phyloP scores from a whole-genome alignment of 2,888 invertebrate genomes.

The Lepidonotus clava region DNA sequence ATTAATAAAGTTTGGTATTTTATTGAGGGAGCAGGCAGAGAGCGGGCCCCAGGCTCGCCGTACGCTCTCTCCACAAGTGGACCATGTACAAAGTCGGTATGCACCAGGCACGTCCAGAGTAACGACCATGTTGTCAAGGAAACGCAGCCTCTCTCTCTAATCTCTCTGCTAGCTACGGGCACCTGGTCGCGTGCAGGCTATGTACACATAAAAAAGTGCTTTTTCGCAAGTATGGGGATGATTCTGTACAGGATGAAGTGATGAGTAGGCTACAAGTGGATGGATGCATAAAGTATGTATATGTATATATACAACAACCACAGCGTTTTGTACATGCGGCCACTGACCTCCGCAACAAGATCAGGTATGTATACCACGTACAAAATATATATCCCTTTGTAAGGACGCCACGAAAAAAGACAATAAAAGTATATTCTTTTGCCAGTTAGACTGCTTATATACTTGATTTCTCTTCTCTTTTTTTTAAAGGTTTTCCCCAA shows the following conservation, averaged over 20 bases:
- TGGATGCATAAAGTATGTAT: conserved; percentile 34
- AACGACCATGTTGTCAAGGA: conserved; percentile 35
- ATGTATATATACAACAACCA: conserved; percentile 25
- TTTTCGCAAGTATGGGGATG: conserved; percentile 38
- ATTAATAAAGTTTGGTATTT: conserved; percentile 47
- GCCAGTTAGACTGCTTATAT: conserved; percentile 51
- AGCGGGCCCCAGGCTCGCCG: conserved; percentile 44
- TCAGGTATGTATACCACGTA: conserved; percentile 45
- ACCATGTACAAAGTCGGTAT: conserved; percentile 39
- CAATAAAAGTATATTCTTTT: conserved; percentile 50
- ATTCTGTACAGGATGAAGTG: conserved; percentile 44
- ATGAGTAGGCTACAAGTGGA: conserved; percentile 24
- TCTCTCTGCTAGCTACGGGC: conserved; percentile 41
- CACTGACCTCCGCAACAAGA: neutral
- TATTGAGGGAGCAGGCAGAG: conserved; percentile 51
- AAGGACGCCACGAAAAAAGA: conserved; percentile 42
- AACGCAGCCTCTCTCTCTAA: neutral
- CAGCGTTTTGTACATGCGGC: conserved; percentile 18
- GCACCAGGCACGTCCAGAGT: conserved; percentile 52
- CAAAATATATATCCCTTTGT: conserved; percentile 51
- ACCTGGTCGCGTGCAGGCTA: conserved; percentile 32
- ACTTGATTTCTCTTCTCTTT: neutral
- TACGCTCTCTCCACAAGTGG: conserved; percentile 40
- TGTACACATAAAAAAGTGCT: conserved; percentile 30
- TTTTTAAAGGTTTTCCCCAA: neutral